Evolutionary conservation across 2,113 vertebrate species (phyloP), one percentile per base, ranked within the genome.

Genomic region (Scomber scombrus): DNA sequence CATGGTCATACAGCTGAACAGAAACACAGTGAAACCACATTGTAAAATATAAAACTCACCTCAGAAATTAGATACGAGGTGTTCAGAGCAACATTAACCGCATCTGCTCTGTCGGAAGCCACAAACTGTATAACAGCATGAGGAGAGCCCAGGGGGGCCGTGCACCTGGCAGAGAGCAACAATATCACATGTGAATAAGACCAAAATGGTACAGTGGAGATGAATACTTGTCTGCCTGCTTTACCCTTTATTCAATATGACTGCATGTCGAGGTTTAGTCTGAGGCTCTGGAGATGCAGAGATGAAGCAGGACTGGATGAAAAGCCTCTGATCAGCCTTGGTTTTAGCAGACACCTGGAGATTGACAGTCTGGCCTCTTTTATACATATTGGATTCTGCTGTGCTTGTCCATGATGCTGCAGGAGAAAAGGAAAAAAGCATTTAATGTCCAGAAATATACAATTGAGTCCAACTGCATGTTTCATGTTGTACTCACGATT

Each of bases 181-280:
- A 1, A 3, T 0, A 26, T 40, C 3, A 47, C 21, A 64, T 19
- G 16, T 15, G 15, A 82, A 52, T 15, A n/a, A 1, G 16, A 11
- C 16, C 5, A 40, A 14, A 26, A 40, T 12, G 11, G 0, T 13
- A 52, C 11, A 63, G 13, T 10, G 18, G 11, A 34, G 11, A 2
- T 26, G 3, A 5, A n/a, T 2, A 29, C 15, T 15, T 18, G 16
- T 14, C 11, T 21, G 6, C 4, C 68, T 34, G 43, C 83, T 71
- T 26, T 63, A 94, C 93, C 93, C 94, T 50, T 92, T 94, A 58
- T 95, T 94, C 23, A 90, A 21, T 7, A 94, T 86, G 56, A 94
- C 47, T 0, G 62, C 49, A 11, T 87, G 85, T 21, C 65, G 81
- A 0, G 79, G 86, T 77, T 79, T 82, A 23, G 78, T 65, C 9